Conservation (phyloP, 2,113 vertebrate species). For the Theristicus caerulescens region DNA sequence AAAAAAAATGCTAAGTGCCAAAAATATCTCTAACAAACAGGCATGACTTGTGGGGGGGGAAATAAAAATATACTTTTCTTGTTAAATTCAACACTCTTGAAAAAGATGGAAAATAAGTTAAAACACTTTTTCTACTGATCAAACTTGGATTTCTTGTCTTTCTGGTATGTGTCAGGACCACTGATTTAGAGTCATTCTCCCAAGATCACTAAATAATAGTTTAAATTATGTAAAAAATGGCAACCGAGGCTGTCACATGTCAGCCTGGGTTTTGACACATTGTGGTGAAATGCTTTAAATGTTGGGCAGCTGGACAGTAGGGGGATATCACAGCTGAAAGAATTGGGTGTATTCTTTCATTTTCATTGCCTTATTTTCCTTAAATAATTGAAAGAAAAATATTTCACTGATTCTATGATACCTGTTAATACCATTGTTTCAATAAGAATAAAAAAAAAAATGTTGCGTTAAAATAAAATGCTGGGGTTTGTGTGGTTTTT, state of each 20-base stretch:
- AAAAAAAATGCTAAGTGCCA: neutral
- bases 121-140: neutral
- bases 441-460: neutral
- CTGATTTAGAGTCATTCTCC: neutral
- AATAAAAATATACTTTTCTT: neutral
- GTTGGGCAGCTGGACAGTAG: neutral
- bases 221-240: neutral
- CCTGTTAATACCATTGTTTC: neutral
- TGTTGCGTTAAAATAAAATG: neutral
- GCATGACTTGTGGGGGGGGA: neutral
- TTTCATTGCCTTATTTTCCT: neutral
- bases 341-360: neutral
- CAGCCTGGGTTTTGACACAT: neutral
- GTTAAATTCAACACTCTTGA: neutral
- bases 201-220: neutral
- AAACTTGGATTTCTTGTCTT: neutral
- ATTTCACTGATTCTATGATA: neutral
- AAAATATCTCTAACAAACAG: neutral
- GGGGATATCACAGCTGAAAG: neutral
- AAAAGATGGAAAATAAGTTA: neutral
- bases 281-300: neutral
- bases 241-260: neutral
- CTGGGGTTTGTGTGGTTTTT: accelerated
- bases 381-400: neutral
- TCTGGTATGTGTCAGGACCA: neutral